Base-by-base conservation (phyloP, 2,888 invertebrate species). In the Eupithecia centaureata region DNA sequence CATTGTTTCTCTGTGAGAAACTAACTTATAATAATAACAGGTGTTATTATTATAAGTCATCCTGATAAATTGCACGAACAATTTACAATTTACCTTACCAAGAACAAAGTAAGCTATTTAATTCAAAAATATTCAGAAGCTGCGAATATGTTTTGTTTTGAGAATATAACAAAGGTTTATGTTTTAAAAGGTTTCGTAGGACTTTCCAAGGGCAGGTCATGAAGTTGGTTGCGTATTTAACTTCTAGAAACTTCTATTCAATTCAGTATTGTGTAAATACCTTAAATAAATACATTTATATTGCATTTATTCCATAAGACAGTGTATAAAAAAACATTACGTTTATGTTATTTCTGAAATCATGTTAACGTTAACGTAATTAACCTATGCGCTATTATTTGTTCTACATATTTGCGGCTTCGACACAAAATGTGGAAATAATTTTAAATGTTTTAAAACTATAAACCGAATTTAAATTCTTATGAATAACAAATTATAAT, bases 41-140 rank as follows among this genome's bases (percentile, higher is more conserved):
- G 18, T 42, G 42, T 42, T 42, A 18, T 42, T 42, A 12, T 47
- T 42, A 18, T 42, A 22, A 42, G 18, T 18, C 8, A 18, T 18
- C 42, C 18, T 8, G 18, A 47, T 28, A 47, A 47, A 60, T 2
- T 33, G 5, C 30, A 61, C 25, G n/a, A 52, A 25, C 25, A 15
- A 22, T n/a, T 61, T n/a, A n/a, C n/a, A n/a, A n/a, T n/a, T 33
- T 12, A 30, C 25, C 30, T 7, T 18, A 27, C 27, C n/a, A 22
- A 13, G 52, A 52, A 30, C 54, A 28, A 56, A 30, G 30, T 56
- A 30, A 56, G 10, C 54, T 56, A 30, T 30, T 56, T 62, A 56
- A 35, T 35, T 25, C 27, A 22, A 28, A 38, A 63, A 32, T 47
- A 57, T 57, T 57, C 57, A 15, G 57, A 57, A 42, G 22, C 27